phyloP scores from a whole-genome alignment of 2,113 vertebrate species.

The Phaethornis superciliosus region DNA sequence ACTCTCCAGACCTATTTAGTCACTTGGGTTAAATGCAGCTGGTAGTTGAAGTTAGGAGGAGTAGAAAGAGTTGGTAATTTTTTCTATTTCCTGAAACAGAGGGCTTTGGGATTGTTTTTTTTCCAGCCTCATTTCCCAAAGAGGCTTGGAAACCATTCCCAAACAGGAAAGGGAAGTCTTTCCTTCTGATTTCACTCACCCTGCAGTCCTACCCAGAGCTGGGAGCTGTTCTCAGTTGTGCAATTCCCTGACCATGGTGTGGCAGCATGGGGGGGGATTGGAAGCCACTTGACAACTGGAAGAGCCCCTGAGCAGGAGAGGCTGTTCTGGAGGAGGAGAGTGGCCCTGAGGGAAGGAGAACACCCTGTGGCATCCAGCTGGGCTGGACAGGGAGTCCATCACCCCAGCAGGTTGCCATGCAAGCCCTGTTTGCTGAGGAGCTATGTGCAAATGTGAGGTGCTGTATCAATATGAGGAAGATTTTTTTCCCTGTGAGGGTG shows the following conservation, averaged over 20 bases:
- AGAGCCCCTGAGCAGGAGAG: neutral
- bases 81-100: neutral
- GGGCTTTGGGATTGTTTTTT: neutral
- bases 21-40: neutral
- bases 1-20: neutral
- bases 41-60: neutral
- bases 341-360: neutral
- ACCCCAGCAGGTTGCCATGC: accelerated
- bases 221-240: accelerated
- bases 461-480: too few relatives aligned
- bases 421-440: neutral
- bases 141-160: neutral
- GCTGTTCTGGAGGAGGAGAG: neutral
- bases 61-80: neutral
- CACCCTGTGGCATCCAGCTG: neutral
- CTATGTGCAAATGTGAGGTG: neutral
- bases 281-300: neutral
- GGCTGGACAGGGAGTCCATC: accelerated
- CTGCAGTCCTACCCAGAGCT: neutral
- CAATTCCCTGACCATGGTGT: neutral
- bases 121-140: accelerated
- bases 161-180: neutral
- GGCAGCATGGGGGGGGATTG: neutral
- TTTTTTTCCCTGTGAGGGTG: too few relatives aligned
- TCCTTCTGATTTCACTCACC: neutral